Evolutionary conservation across 2,888 invertebrate species (phyloP), one percentile per base, ranked within the genome.

Genomic region (Plusia festucae): DNA sequence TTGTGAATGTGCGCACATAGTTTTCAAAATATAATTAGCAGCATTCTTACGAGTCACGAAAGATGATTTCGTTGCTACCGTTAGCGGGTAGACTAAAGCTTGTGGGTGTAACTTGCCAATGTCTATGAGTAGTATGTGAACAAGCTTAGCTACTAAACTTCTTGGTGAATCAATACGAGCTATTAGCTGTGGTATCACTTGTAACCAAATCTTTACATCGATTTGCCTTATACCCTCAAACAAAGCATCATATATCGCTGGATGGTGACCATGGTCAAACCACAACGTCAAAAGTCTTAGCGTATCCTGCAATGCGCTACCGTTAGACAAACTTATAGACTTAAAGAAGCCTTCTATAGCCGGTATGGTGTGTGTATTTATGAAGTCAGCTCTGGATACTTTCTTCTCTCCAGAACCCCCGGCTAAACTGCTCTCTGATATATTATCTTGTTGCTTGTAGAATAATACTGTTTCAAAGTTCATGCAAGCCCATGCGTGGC

Each of bases 131-230:
- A 99, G 95, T 87, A 99, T 97, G 87, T 99, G 98, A 60, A 99
- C 99, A 20, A 99, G 95, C 70, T 98, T 97, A 0, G 98, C 98
- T 0, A 99, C 99, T 62, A 98, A 93, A 74, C 97, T 97, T 20
- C 99, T 96, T 0, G 98, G 98, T 0, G 99, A 99, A 89, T 99
- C 99, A 65, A 99, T 99, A 60, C 99, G 96, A 0, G 99, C 99
- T 73, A 99, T 99, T 30, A 99, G 94, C 90, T 99, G 99, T 0
- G 99, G 99, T 83, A 99, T 99, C 0, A 99, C 99, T 96, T 99
- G 99, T 15, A 99, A 95, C 99, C 99, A 99, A 52, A 99, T 99
- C 86, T 99, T 99, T 61, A 99, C 98, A 83, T 99, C 98, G 40
- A 99, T 99, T 44, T 98, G 96, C 77, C 98, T 96, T 78, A 99